Evolutionary conservation across 2,888 invertebrate species (phyloP).

Genomic region (Onthophagus sagittarius): DNA sequence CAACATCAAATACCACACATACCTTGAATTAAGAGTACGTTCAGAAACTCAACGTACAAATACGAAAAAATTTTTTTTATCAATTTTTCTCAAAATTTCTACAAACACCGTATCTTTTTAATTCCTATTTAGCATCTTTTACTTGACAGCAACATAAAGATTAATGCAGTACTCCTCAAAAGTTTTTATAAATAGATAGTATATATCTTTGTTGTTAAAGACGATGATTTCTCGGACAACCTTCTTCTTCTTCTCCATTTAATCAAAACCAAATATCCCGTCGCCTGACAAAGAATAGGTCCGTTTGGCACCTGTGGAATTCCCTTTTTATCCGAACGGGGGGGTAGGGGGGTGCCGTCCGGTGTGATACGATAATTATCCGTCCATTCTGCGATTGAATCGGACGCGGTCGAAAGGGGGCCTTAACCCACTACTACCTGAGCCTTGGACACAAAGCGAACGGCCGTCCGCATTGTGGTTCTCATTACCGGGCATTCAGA

Average conservation of each 20-base stretch:
- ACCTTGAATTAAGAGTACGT: neutral
- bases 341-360: neutral
- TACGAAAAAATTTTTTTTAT: too few species aligned
- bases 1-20: neutral
- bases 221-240: too few species aligned
- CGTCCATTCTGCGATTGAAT: slow-evolving; percentile 12
- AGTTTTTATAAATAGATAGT: too few species aligned
- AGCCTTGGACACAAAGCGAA: neutral
- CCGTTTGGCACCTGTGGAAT: slow-evolving; percentile 12
- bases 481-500: slow-evolving; percentile 9
- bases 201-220: too few species aligned
- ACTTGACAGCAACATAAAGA: too few species aligned
- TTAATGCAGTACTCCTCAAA: too few species aligned
- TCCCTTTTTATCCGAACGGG: slow-evolving; percentile 8
- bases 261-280: slow-evolving; percentile 25
- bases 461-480: slow-evolving; percentile 6
- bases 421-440: neutral
- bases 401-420: neutral
- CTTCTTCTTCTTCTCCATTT: slow-evolving; percentile 16
- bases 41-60: too few species aligned
- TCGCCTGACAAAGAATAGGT: slow-evolving; percentile 2
- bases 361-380: slow-evolving; percentile 10
- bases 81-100: too few species aligned
- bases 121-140: too few species aligned
- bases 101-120: too few species aligned